Conservation (phyloP, 2,888 invertebrate genomes). For the Deroplatys truncata region DNA sequence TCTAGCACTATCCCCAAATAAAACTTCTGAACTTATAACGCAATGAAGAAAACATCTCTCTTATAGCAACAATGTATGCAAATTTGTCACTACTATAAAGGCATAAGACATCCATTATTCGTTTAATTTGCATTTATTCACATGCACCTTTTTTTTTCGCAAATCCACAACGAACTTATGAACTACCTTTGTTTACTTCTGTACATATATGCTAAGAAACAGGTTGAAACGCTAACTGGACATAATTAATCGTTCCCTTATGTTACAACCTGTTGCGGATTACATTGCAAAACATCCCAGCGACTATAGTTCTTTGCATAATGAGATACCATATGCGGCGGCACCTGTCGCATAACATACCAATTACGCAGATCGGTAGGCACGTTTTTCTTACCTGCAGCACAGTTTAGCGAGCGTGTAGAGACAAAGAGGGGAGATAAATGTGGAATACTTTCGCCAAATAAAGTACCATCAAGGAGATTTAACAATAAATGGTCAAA, state of each 20-base stretch:
- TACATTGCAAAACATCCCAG: not conserved
- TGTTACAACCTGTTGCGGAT: not conserved
- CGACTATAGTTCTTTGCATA: not conserved
- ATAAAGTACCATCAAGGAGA: not conserved
- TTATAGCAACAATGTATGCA: no score
- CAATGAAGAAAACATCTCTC: no score
- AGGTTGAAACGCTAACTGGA: not conserved
- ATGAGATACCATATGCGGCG: not conserved
- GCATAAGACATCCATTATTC: no score
- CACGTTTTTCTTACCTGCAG: not conserved
- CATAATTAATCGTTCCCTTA: not conserved
- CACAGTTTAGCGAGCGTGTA: not conserved
- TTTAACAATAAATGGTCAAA: not conserved
- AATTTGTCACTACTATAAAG: no score
- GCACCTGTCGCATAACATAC: not conserved
- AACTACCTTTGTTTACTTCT: no score
- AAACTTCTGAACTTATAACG: no score
- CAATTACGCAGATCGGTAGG: not conserved
- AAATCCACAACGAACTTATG: no score
- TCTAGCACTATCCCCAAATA: no score
- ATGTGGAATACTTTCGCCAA: not conserved
- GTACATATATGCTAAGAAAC: not conserved
- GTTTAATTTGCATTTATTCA: not conserved
- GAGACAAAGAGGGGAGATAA: not conserved
- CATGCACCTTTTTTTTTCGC: not conserved